phyloP scores from a whole-genome alignment of 2,113 vertebrate genomes.

The Reinhardtius hippoglossoides region DNA sequence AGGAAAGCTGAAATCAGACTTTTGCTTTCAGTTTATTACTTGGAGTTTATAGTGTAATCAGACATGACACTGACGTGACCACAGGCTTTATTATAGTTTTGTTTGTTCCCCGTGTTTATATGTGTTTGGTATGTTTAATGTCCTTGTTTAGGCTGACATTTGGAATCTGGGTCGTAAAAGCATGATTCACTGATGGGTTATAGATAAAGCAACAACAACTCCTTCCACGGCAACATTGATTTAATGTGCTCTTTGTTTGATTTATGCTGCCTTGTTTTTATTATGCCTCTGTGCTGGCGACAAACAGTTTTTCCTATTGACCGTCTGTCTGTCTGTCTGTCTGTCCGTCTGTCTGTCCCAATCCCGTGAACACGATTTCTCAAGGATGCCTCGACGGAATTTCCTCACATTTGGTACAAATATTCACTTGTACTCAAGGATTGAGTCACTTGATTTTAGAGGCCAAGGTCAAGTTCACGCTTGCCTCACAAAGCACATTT shows the following conservation, averaged over 20 bases:
- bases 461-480: too few relatives aligned
- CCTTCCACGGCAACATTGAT: neutral
- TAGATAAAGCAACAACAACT: neutral
- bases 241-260: neutral
- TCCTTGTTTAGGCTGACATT: neutral
- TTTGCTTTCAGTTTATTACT: neutral
- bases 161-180: neutral
- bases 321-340: too few relatives aligned
- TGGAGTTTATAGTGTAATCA: neutral
- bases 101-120: neutral
- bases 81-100: neutral
- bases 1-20: constrained; percentile 50
- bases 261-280: neutral
- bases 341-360: too few relatives aligned
- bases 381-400: too few relatives aligned
- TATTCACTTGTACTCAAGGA: too few relatives aligned
- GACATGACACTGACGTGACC: neutral
- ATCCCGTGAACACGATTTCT: too few relatives aligned
- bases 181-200: neutral
- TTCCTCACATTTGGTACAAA: neutral
- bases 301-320: neutral
- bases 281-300: neutral
- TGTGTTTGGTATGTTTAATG: neutral
- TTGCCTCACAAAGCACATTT: too few relatives aligned
- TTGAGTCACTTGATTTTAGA: too few relatives aligned